Evolutionary conservation across 1,140 invertebrate genomes (phyloP).

Genomic region (Sarcophaga bullata): DNA sequence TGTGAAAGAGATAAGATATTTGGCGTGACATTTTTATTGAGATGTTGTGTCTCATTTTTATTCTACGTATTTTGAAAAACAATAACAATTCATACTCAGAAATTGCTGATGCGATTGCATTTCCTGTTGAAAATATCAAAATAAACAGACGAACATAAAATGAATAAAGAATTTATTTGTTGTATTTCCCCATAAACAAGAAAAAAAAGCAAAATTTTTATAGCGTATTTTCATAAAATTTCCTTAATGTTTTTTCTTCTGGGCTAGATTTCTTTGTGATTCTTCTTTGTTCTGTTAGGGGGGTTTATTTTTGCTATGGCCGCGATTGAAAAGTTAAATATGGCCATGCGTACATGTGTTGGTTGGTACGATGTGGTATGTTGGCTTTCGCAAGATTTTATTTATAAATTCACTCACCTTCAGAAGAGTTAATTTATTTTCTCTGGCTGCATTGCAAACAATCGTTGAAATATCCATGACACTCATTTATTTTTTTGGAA

Average conservation of each 20-base stretch:
- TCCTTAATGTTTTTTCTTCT: not conserved
- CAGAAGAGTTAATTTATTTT: slow-evolving; percentile 59
- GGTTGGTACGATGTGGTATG: no score
- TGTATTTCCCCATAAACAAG: slow-evolving; percentile 1
- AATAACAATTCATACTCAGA: not conserved
- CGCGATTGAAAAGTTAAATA: not conserved
- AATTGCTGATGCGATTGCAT: not conserved
- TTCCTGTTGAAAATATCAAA: not conserved
- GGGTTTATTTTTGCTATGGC: not conserved
- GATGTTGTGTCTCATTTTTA: no score
- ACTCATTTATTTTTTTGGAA: slow-evolving; percentile 16
- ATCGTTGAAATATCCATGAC: slow-evolving; percentile 52
- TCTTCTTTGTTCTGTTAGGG: not conserved
- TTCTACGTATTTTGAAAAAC: not conserved
- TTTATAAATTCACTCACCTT: slow-evolving; percentile 53
- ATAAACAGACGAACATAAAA: not conserved
- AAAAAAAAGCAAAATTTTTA: not conserved
- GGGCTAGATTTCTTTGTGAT: not conserved
- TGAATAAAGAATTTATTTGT: not conserved
- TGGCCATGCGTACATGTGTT: not conserved
- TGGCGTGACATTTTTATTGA: no score
- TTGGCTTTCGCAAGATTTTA: not conserved
- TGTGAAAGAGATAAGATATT: no score
- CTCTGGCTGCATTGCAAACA: slow-evolving; percentile 62
- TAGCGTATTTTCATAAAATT: slow-evolving; percentile 1